Evolutionary conservation across 1,140 invertebrate genomes (phyloP).

Genomic region (Drosophila kepulauana): DNA sequence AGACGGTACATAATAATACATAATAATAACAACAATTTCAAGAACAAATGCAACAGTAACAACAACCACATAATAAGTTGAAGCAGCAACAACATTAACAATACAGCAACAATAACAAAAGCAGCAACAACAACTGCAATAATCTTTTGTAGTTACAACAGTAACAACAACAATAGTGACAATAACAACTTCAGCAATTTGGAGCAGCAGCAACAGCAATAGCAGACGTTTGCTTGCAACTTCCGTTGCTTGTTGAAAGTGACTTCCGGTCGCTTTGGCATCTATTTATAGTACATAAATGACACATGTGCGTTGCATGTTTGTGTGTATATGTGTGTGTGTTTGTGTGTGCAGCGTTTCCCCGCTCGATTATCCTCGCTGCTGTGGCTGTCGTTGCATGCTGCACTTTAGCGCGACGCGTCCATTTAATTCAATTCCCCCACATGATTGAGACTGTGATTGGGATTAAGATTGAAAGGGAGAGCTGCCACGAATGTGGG

Average conservation of each 20-base stretch:
- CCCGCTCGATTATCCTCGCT: not conserved
- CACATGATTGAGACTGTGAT: slow-evolving; percentile 47
- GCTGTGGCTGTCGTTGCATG: slow-evolving; percentile 16
- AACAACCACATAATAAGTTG: not conserved
- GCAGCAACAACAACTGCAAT: no score
- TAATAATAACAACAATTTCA: no score
- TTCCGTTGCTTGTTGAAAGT: slow-evolving; percentile 73
- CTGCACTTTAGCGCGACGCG: slow-evolving; percentile 41
- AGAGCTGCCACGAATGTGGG: not conserved
- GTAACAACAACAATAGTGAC: no score
- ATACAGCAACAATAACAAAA: not conserved
- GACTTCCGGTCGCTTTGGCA: slow-evolving; percentile 69
- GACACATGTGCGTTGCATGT: no score
- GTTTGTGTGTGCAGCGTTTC: not conserved
- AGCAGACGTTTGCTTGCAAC: slow-evolving; percentile 73
- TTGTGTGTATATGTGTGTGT: no score
- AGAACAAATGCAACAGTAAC: not conserved
- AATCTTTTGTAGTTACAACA: no score
- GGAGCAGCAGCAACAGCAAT: slow-evolving; percentile 18
- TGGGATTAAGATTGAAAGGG: not conserved
- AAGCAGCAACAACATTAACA: slow-evolving; percentile 17
- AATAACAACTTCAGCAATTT: not conserved
- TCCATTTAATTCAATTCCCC: slow-evolving; percentile 74
- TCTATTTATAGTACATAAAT: slow-evolving; percentile 38
- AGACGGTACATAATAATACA: no score